These are phyloP conservation scores for Tipula vernalis DNA, from an alignment of 2,888 invertebrate species.

Conservation along the genomic window DNA sequence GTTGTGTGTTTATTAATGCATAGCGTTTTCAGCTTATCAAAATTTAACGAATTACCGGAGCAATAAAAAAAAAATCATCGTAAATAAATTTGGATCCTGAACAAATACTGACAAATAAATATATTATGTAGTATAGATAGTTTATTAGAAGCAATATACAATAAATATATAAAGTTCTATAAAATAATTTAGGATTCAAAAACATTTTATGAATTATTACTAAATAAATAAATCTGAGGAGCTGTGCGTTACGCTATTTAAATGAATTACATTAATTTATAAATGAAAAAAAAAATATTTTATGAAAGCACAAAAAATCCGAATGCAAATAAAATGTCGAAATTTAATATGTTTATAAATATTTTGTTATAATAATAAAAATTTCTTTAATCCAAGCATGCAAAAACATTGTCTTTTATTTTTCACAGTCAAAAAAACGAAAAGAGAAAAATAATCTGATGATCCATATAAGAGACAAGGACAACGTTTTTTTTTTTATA, in stretches of 20 bases:
- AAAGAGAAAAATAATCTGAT: no score
- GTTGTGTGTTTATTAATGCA: neutral
- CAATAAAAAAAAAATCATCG: neutral
- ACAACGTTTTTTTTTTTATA: no score
- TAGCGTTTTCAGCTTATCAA: neutral
- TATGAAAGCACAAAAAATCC: neutral
- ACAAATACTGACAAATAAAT: neutral
- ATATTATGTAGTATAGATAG: neutral
- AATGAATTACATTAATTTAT: neutral
- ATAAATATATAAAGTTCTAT: neutral
- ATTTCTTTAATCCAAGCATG: neutral
- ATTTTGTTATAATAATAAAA: neutral
- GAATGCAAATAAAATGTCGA: neutral
- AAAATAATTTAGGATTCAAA: neutral
- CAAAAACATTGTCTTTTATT: neutral
- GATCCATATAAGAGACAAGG: no score
- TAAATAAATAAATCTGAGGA: neutral
- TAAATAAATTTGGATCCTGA: neutral
- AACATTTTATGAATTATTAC: neutral
- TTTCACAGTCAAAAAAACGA: no score
- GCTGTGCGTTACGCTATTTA: neutral
- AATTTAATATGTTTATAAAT: neutral
- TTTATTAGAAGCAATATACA: neutral
- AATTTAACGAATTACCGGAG: neutral
- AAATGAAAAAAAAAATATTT: neutral